Evolutionary conservation across 30 jellyfish, hydroid and myxozoan species (phyloP).

Genomic region (Pseudorhiza aurosa): DNA sequence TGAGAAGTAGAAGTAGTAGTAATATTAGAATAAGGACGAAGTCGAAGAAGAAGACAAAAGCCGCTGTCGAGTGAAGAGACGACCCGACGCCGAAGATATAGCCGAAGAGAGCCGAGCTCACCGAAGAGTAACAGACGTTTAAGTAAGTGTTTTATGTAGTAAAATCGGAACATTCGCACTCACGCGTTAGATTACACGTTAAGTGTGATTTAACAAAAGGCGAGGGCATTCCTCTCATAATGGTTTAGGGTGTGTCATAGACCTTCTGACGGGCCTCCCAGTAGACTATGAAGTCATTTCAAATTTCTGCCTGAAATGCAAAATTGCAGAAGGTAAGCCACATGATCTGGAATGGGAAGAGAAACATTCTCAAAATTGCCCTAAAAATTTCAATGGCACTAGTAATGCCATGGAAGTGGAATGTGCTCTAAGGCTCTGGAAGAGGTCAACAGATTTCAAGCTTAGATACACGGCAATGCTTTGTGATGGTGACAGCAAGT

Average conservation of each 20-base stretch:
- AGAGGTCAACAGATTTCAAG: conserved; percentile 5
- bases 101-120: too few species aligned
- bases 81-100: too few species aligned
- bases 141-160: too few species aligned
- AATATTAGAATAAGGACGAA: too few species aligned
- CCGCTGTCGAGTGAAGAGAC: too few species aligned
- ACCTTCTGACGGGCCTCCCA: background rate
- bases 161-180: too few species aligned
- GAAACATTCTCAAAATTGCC: background rate
- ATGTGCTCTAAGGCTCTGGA: conserved; percentile 19
- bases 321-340: background rate
- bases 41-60: too few species aligned
- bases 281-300: conserved; percentile 6
- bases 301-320: conserved; percentile 3
- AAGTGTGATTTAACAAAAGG: too few species aligned
- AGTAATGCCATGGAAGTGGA: conserved; percentile 39
- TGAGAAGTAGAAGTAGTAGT: too few species aligned
- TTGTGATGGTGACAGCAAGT: conserved; percentile 44
- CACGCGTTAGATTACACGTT: too few species aligned
- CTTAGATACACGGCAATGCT: conserved; percentile 19
- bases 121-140: too few species aligned
- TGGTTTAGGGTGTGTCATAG: conserved; percentile 1
- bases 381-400: conserved; percentile 1
- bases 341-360: background rate
- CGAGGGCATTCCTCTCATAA: conserved; percentile 17